These are phyloP conservation scores for Dolichallabes microphthalmus DNA, from an alignment of 2,113 vertebrate species.

Conservation along the genomic window DNA sequence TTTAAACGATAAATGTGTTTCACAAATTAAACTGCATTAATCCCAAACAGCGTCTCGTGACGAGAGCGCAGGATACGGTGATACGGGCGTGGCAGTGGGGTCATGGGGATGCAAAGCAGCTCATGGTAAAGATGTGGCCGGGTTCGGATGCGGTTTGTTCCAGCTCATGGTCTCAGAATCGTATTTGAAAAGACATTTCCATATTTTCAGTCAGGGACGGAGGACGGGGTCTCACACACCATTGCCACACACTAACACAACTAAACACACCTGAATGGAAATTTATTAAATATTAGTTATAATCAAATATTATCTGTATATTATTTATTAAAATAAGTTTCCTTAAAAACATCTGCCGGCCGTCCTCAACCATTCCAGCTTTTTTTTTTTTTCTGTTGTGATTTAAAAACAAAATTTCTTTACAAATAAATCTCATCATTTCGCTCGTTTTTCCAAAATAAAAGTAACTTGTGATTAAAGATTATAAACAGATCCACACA, in stretches of 20 bases:
- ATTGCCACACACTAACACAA: not conserved
- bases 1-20: not conserved
- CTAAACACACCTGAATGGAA: not conserved
- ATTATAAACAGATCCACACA: not conserved
- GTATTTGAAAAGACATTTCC: conserved; percentile 28
- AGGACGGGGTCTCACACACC: not conserved
- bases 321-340: not conserved
- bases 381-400: not conserved
- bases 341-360: not conserved
- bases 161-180: not conserved
- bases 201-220: conserved; percentile 2
- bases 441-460: not conserved
- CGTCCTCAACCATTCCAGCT: not conserved
- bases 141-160: conserved; percentile 38
- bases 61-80: not conserved
- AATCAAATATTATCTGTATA: not conserved
- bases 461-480: not conserved
- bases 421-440: not conserved
- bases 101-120: conserved; percentile 30
- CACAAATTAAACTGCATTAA: not conserved
- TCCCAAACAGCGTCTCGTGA: not conserved
- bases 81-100: not conserved
- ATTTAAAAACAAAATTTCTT: not conserved
- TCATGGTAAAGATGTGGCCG: conserved; percentile 28
- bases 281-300: not conserved